Evolutionary conservation across 1,140 invertebrate species (phyloP).

Genomic region (Meloidogyne floridensis): DNA sequence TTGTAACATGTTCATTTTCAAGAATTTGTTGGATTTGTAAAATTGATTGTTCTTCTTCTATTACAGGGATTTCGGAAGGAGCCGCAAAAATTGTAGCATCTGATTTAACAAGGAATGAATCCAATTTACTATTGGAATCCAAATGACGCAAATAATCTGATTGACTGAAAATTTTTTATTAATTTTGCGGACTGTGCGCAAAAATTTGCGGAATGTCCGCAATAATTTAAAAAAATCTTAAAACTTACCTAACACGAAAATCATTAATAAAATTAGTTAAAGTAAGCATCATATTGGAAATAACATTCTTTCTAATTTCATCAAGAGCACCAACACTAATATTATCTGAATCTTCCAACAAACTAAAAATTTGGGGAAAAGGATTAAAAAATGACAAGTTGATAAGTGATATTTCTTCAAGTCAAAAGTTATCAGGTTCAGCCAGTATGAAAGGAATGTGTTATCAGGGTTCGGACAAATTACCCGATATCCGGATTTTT

Average conservation of each 20-base stretch:
- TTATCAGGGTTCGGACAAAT: no score
- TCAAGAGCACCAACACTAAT: conserved; percentile 23
- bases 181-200: no score
- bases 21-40: conserved; percentile 67
- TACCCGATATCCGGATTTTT: no score
- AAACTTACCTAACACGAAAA: conserved; percentile 62
- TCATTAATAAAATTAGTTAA: conserved; percentile 68
- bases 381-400: not conserved
- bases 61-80: conserved; percentile 22
- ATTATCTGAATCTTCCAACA: conserved; percentile 42
- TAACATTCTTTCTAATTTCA: conserved; percentile 66
- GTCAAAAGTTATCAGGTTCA: no score
- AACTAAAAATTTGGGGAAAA: conserved; percentile 19
- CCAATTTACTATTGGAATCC: conserved; percentile 44
- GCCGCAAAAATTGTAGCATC: conserved; percentile 31
- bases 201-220: no score
- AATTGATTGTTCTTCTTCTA: conserved; percentile 44
- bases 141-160: conserved; percentile 67
- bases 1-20: conserved; percentile 66
- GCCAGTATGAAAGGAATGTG: no score
- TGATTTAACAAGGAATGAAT: conserved; percentile 44
- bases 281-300: conserved; percentile 66
- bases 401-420: not conserved
- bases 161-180: conserved; percentile 54
- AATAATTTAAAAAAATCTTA: not conserved